These are phyloP conservation scores for Diacarnus erythraeanus DNA, from an alignment of 37 sponge, comb jelly and placozoan species.

Conservation along the genomic window DNA sequence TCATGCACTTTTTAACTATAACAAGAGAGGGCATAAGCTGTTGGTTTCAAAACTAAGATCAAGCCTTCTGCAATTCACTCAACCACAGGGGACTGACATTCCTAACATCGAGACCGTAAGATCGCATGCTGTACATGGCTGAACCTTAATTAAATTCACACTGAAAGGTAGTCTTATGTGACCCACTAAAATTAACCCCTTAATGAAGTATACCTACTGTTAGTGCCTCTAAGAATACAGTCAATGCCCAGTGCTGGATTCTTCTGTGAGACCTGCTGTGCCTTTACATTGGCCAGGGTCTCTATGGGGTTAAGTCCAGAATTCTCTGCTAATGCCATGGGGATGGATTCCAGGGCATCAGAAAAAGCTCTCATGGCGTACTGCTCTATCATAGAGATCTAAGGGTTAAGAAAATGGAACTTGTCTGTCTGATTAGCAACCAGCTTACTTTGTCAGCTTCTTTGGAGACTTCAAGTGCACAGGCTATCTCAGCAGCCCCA, in stretches of 20 bases:
- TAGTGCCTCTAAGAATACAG: slow-evolving; percentile 86
- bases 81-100: too few relatives aligned
- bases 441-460: slow-evolving; percentile 86
- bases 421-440: background rate
- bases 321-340: slow-evolving; percentile 97
- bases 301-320: slow-evolving; percentile 91
- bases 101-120: too few relatives aligned
- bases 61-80: too few relatives aligned
- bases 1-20: too few relatives aligned
- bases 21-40: too few relatives aligned
- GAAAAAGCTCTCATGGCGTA: slow-evolving; percentile 97
- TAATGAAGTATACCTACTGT: slow-evolving; percentile 65
- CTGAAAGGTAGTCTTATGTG: too few relatives aligned
- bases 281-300: slow-evolving; percentile 87
- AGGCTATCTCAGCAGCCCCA: slow-evolving; percentile 90
- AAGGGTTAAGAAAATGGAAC: background rate
- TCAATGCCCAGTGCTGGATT: slow-evolving; percentile 91
- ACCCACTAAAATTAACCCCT: too few relatives aligned
- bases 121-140: too few relatives aligned
- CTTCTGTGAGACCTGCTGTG: slow-evolving; percentile 79
- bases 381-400: slow-evolving; percentile 95
- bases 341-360: slow-evolving; percentile 93
- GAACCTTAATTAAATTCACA: too few relatives aligned
- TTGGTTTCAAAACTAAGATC: too few relatives aligned
- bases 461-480: slow-evolving; percentile 87